Evolutionary conservation across 2,888 invertebrate genomes (phyloP), one percentile per base, ranked within the genome.

Genomic region (Labia minor): DNA sequence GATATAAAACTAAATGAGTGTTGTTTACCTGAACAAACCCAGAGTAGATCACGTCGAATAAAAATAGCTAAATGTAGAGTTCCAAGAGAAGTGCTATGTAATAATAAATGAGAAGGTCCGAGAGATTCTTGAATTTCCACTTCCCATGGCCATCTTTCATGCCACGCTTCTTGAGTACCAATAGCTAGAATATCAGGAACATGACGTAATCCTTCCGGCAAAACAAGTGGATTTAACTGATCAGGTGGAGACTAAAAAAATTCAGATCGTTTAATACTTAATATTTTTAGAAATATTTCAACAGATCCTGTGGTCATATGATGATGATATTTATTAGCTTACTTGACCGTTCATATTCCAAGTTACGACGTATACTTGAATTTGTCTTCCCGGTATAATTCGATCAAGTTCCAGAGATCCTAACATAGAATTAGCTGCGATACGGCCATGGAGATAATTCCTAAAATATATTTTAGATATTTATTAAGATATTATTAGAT

Each of bases 281-380:
- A n/a, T n/a, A n/a, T n/a, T n/a, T n/a, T n/a, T n/a, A n/a, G n/a
- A n/a, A n/a, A n/a, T n/a, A n/a, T n/a, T n/a, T n/a, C n/a, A n/a
- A n/a, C n/a, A n/a, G n/a, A n/a, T n/a, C n/a, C n/a, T n/a, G n/a
- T n/a, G n/a, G n/a, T n/a, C n/a, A n/a, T n/a, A n/a, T n/a, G n/a
- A n/a, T n/a, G n/a, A n/a, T n/a, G n/a, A n/a, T n/a, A n/a, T n/a
- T 26, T 18, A 70, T 71, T 62, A 69, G 72, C 73, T 80, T 81
- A 92, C 92, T 86, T 95, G 91, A 33, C 94, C 95, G 78, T 94
- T 95, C 94, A 96, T 95, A 76, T 97, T 97, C 95, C 96, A 97
- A 20, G 94, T 92, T 4, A 92, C 95, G 67, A 95, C 87, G 81
- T 93, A 95, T 73, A 96, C 86, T 71, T 86, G 88, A 0, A 95